Base-by-base conservation (phyloP, 2,797 vertebrate species). In the Lepus townsendii region DNA sequence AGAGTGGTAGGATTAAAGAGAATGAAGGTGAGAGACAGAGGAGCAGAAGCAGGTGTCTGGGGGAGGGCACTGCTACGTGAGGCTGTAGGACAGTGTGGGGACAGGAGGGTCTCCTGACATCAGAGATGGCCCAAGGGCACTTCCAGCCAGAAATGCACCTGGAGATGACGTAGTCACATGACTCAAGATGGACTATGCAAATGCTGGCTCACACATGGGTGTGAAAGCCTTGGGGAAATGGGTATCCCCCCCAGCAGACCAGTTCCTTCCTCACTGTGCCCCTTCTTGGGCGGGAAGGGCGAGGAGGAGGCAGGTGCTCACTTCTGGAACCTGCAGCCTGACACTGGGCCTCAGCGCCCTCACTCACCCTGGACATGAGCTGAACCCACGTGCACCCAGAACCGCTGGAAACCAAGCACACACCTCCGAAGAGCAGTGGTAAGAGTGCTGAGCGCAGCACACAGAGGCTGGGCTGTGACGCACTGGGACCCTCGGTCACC, bases 301-400 rank as follows among this genome's bases (percentile, higher is more conserved):
- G 0, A 42, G 52, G 3, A n/a, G 5, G 47, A 10, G 0, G 3
- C 22, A 20, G 38, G 19, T 17, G 5, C 12, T 7, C 5, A 9
- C 52, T 57, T 83, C 66, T 20, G 32, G 20, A 0, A 17, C 27
- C 75, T 4, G 2, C 4, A 35, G 76, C 47, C 71, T 3, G 10
- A 22, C 20, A 38, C 3, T 50, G 57, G 30, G 24, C 62, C 5
- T 63, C 32, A 32, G 54, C 57, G 7, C n/a, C 52, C 52, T 75
- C 47, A 52, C 9, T 75, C 30, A 42, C 27, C 30, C 24, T 8
- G 4, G 7, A 75, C 52, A 38, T 5, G 54, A 57, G 54, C 11
- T 57, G 71, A 79, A 10, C 2, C 50, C 57, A 72, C 19, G 19
- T 6, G 11, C 8, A 42, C 27, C 35, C 69, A 32, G 71, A 69